phyloP scores from a whole-genome alignment of 2,888 invertebrate genomes.

The Andrena praecox region DNA sequence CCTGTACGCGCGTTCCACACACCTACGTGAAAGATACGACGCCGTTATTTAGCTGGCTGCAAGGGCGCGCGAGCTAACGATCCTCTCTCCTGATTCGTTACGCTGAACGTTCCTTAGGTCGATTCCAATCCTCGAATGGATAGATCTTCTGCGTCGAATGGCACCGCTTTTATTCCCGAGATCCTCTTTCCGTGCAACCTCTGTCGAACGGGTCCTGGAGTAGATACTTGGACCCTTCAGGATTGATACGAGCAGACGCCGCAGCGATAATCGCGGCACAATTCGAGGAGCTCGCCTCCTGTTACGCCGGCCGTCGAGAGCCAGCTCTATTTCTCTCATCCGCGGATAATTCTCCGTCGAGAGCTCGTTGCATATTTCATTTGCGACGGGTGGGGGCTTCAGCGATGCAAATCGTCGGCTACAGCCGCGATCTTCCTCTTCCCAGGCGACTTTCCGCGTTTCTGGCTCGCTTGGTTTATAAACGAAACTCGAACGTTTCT shows the following conservation, averaged over 20 bases:
- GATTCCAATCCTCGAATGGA: slow-evolving; percentile 14
- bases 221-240: not conserved
- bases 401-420: slow-evolving; percentile 15
- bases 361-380: slow-evolving; percentile 40
- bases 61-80: slow-evolving; percentile 48
- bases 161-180: too few species aligned
- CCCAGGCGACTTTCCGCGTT: not conserved
- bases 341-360: slow-evolving; percentile 30
- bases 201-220: too few species aligned
- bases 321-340: slow-evolving; percentile 33
- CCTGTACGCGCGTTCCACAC: slow-evolving; percentile 3
- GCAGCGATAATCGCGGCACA: slow-evolving; percentile 30
- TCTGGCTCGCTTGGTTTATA: not conserved
- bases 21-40: slow-evolving; percentile 50
- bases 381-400: not conserved
- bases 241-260: not conserved
- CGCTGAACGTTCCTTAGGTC: slow-evolving; percentile 28
- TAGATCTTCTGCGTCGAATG: too few species aligned
- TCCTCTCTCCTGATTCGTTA: slow-evolving; percentile 33
- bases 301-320: slow-evolving; percentile 14
- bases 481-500: not conserved
- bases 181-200: too few species aligned
- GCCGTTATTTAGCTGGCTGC: slow-evolving; percentile 49
- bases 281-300: slow-evolving; percentile 38
- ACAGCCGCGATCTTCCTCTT: not conserved